These are phyloP conservation scores for human (Homo sapiens) DNA, from an alignment of 2,113 vertebrate species.

Conservation along the genomic window DNA sequence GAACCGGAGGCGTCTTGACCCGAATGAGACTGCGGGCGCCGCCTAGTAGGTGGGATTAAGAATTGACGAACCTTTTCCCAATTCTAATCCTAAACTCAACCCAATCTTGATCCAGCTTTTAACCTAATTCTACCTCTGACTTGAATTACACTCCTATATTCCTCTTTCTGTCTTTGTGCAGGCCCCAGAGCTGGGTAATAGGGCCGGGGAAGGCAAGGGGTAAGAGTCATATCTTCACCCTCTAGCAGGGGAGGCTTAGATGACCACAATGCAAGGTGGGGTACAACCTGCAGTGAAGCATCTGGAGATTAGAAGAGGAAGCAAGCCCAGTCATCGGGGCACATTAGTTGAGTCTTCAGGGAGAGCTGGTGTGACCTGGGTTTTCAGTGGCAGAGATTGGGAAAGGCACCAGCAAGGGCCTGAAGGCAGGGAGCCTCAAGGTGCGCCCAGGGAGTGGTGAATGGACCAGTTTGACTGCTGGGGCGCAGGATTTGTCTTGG, in stretches of 20 bases:
- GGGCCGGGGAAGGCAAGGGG: background rate
- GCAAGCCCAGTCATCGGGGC: background rate
- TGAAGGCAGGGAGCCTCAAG: slow-evolving; percentile 47
- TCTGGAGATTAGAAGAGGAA: background rate
- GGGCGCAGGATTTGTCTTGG: slow-evolving; percentile 3
- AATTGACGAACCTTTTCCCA: background rate
- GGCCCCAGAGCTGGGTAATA: background rate
- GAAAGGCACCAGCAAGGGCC: slow-evolving; percentile 14
- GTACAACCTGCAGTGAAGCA: background rate
- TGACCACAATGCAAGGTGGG: background rate
- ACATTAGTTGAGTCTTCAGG: background rate
- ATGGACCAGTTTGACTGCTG: slow-evolving; percentile 68
- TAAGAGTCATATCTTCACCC: background rate
- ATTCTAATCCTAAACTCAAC: background rate
- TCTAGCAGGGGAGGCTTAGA: background rate
- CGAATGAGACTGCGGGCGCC: slow-evolving; percentile 55
- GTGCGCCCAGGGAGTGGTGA: slow-evolving; percentile 61
- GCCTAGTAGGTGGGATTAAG: slow-evolving; percentile 48
- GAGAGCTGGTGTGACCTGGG: background rate
- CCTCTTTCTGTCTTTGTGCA: background rate
- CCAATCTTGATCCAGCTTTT: background rate
- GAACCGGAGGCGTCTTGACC: background rate
- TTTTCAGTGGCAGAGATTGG: slow-evolving; percentile 44
- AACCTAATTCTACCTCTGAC: background rate
- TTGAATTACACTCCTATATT: background rate